These are phyloP conservation scores for Diadumene lineata DNA, from an alignment of 92 coral and sea anemone genomes.

Conservation along the genomic window DNA sequence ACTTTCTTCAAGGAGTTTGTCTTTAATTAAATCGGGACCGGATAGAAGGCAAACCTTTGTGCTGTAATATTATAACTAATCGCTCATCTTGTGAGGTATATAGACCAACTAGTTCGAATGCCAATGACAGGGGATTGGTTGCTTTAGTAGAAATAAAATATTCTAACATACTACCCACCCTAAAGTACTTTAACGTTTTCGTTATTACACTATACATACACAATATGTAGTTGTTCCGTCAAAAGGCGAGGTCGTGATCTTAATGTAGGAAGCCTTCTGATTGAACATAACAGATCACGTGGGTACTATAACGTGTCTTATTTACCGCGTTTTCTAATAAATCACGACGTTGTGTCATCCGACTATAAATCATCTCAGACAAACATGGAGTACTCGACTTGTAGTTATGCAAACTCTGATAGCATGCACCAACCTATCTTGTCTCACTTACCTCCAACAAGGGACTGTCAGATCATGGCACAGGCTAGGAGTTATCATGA, in stretches of 20 bases:
- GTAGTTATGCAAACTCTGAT: slow-evolving; percentile 80
- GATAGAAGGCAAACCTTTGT: slow-evolving; percentile 20
- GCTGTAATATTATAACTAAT: slow-evolving; percentile 15
- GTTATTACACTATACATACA: slow-evolving; percentile 19
- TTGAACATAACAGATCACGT: slow-evolving; percentile 86
- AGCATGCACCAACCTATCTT: slow-evolving; percentile 62
- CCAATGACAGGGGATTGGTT: slow-evolving; percentile 20
- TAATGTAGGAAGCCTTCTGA: slow-evolving; percentile 48
- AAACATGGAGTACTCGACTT: slow-evolving; percentile 90
- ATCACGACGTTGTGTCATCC: slow-evolving; percentile 89
- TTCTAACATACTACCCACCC: neutral
- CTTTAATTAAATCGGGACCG: slow-evolving; percentile 36
- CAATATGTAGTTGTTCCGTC: slow-evolving; percentile 28
- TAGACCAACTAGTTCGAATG: slow-evolving; percentile 14
- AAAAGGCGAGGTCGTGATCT: slow-evolving; percentile 60
- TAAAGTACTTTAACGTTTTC: neutral
- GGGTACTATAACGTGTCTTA: slow-evolving; percentile 53
- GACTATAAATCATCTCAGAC: slow-evolving; percentile 96
- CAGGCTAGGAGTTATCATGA: slow-evolving; percentile 35
- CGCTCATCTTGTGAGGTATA: slow-evolving; percentile 10
- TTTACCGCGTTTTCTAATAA: slow-evolving; percentile 79
- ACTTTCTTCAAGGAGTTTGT: slow-evolving; percentile 25
- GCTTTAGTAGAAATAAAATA: neutral
- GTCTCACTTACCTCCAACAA: slow-evolving; percentile 75
- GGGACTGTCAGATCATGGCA: slow-evolving; percentile 64